Conservation (phyloP, 2,113 vertebrate species). For the Amphilophus citrinellus region DNA sequence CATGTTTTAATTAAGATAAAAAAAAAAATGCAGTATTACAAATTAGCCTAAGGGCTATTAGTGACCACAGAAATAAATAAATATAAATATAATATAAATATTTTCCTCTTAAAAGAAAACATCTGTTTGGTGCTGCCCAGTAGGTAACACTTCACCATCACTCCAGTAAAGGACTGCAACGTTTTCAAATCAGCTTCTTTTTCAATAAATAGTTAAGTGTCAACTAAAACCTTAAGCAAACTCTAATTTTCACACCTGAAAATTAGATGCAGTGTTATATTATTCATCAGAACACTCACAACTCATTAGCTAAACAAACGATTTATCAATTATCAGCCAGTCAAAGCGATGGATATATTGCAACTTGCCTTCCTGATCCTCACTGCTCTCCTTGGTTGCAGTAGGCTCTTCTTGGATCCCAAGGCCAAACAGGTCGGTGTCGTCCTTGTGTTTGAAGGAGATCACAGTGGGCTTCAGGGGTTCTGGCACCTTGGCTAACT, state of each 20-base stretch:
- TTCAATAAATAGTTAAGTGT: background rate
- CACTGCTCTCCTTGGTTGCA: slow-evolving; percentile 85
- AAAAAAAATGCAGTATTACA: too few relatives aligned
- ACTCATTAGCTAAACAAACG: background rate
- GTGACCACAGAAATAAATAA: too few relatives aligned
- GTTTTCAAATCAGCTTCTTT: background rate
- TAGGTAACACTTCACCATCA: background rate
- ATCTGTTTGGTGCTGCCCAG: background rate
- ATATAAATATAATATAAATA: too few relatives aligned
- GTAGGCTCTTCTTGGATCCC: slow-evolving; percentile 83
- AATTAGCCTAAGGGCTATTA: too few relatives aligned
- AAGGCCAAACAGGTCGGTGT: slow-evolving; percentile 90
- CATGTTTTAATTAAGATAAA: too few relatives aligned
- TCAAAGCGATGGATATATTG: background rate
- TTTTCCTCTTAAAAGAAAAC: too few relatives aligned
- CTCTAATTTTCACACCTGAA: too few relatives aligned
- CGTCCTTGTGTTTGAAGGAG: slow-evolving; percentile 87
- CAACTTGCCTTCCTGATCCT: slow-evolving; percentile 85
- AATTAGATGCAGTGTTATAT: background rate
- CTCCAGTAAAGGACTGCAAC: background rate
- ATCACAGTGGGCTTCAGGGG: slow-evolving; percentile 76
- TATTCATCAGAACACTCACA: background rate
- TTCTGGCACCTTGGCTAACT: slow-evolving; percentile 61
- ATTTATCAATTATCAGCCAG: background rate
- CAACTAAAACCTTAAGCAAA: too few relatives aligned